Base-by-base conservation (phyloP, 2,888 invertebrate species). In the Eurytoma californica region DNA sequence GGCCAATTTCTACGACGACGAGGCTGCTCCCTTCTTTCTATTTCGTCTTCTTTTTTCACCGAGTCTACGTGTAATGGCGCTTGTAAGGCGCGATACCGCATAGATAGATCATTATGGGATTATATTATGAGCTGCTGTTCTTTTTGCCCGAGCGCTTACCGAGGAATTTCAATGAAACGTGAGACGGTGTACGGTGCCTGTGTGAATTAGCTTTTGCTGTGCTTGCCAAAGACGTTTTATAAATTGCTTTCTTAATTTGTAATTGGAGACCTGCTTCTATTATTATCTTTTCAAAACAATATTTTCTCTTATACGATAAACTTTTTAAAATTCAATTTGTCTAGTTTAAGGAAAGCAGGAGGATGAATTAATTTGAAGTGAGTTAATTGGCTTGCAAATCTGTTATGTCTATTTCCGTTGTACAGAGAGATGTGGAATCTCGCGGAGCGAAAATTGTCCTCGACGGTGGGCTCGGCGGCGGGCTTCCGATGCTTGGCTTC, bases 41-140 rank as follows among this genome's bases (percentile, higher is more conserved):
- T 39, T 39, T 51, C 51, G 39, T 16, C 47, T 39, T 82, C 51
- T 83, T 84, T 83, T 83, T 84, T 39, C 7, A 9, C 7, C 39
- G 39, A 9, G 9, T 63, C 81, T 74, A 24, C 30, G 4, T 18
- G 24, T 20, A 30, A n/a, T 47, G 7, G 28, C 51, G 69, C 70
- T 75, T 65, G 70, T 70, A 79, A 58, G 28, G 58, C 16, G 53
- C 65, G 49, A 79, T 74, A 79, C 70, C 66, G 74, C 69, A 58
- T 66, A 75, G 79, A 75, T 79, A 70, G 69, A 75, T 75, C 70
- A 75, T 79, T 79, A 79, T 24, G 65, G 65, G 69, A 67, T 65
- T 73, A 75, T 60, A 58, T 67, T 2, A 39, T 24, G 58, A n/a
- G 57, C 7, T 14, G 53, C 24, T 5, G 39, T 60, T 51, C 28